Evolutionary conservation across 2,113 vertebrate genomes (phyloP).

Genomic region (Salvelinus namaycush): DNA sequence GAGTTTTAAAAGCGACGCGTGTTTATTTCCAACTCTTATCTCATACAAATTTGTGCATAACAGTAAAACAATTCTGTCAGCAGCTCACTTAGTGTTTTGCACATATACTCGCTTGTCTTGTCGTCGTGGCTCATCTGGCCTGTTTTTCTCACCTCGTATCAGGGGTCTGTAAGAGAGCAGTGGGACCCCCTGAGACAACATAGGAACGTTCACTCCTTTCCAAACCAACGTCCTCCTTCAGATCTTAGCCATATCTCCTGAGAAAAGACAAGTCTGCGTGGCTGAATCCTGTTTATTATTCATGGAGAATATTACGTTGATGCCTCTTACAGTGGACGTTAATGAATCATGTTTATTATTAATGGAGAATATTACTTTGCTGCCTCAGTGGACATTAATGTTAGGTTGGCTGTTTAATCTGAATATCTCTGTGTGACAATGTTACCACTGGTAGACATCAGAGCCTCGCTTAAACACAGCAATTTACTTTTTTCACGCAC

Average conservation of each 20-base stretch:
- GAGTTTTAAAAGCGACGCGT: slow-evolving; percentile 9
- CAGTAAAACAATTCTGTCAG: too few relatives aligned
- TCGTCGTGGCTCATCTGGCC: slow-evolving; percentile 9
- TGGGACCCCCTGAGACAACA: slow-evolving; percentile 27
- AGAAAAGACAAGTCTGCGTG: slow-evolving; percentile 26
- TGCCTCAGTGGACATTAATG: too few relatives aligned
- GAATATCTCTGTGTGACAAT: too few relatives aligned
- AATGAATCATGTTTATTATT: background rate
- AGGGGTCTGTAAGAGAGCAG: slow-evolving; percentile 6
- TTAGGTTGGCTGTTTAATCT: too few relatives aligned
- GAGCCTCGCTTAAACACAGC: too few relatives aligned
- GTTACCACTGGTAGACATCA: too few relatives aligned
- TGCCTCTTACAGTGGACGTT: background rate
- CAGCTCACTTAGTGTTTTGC: too few relatives aligned
- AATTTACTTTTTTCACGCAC: too few relatives aligned
- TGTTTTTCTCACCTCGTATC: slow-evolving; percentile 19
- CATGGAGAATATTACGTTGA: background rate
- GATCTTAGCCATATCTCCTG: slow-evolving; percentile 12
- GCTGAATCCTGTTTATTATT: slow-evolving; percentile 20
- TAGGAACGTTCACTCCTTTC: slow-evolving; percentile 7
- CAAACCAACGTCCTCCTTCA: slow-evolving; percentile 24
- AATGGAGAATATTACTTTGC: background rate
- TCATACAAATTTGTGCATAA: too few relatives aligned
- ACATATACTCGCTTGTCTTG: background rate
- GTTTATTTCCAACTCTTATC: slow-evolving; percentile 16